Percentiles rank a stretch among this genome's conserved stretches.
These are phyloP conservation scores for Dicycla oo DNA, from an alignment of 2,888 invertebrate genomes.

Conservation along the genomic window DNA sequence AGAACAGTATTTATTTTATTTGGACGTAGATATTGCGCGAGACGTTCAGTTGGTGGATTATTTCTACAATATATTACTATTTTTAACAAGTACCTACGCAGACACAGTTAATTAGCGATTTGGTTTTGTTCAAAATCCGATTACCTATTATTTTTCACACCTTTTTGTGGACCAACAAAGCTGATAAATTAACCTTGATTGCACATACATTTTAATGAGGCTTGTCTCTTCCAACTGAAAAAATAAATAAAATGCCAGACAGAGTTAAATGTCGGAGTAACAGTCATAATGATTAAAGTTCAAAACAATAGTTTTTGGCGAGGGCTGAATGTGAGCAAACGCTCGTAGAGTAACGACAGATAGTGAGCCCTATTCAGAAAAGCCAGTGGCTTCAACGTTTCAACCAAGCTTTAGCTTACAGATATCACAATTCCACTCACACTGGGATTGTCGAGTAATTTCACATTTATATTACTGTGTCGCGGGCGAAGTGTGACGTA, in stretches of 20 bases:
- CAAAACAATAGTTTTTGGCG: constrained; percentile 70
- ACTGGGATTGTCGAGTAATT: constrained; percentile 71
- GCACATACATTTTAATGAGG: constrained; percentile 1
- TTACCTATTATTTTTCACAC: not conserved
- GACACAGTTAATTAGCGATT: not conserved
- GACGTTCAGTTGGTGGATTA: not conserved
- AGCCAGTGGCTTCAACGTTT: constrained; percentile 76
- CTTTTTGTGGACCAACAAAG: not conserved
- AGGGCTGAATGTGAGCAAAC: constrained; percentile 61
- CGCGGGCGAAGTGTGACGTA: constrained; percentile 54
- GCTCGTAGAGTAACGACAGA: constrained; percentile 67
- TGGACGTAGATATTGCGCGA: not conserved
- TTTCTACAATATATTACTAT: constrained; percentile 1
- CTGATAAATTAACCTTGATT: constrained; percentile 9
- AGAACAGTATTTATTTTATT: constrained; percentile 33
- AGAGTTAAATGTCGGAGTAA: constrained; percentile 23
- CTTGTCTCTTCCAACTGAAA: constrained; percentile 16
- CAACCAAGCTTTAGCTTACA: constrained; percentile 75
- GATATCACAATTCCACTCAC: constrained; percentile 75
- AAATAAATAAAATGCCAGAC: constrained; percentile 31
- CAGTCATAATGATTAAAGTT: constrained; percentile 50
- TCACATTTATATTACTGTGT: constrained; percentile 64
- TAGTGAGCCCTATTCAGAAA: constrained; percentile 76
- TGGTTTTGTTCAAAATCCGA: not conserved
- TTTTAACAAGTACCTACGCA: constrained; percentile 5